Base-by-base conservation (phyloP, 2,888 invertebrate genomes). In the Lycophotia porphyrea region DNA sequence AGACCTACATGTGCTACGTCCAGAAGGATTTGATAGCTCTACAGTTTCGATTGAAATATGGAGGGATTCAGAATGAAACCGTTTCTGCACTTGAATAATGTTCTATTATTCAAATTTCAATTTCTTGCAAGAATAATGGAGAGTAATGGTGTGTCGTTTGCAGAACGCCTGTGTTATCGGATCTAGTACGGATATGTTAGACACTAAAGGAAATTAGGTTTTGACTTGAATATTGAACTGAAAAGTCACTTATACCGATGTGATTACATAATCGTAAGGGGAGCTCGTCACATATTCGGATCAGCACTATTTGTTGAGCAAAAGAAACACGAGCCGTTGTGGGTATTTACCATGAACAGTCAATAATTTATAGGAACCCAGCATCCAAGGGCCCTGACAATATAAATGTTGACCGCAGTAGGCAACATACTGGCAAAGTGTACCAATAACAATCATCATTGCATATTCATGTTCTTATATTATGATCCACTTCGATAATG, bases 11-110 rank as follows among this genome's bases (percentile, higher is more conserved):
- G 71, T 79, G 65, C 64, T 42, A 24, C 76, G 68, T 74, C 71
- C 31, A 76, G n/a, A 64, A 68, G 71, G 69, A 84, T 83, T 77
- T 60, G 55, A 71, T 74, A 82, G 55, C 71, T 78, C 21, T 44
- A 80, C 70, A 65, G 68, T 71, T 84, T n/a, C 21, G 42, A 79
- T 61, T 79, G 71, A 84, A 84, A 74, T 74, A 81, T 71, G 42
- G 73, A 36, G 42, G 69, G 69, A 76, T 70, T 77, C 13, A 8
- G n/a, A 49, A 70, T 74, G 63, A 75, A 84, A 80, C 71, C 24
- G 55, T 74, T 66, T 58, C 47, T 67, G 61, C 47, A 76, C 31
- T 60, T 68, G 84, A 83, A 74, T 71, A 66, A 83, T 69, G 69
- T 79, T 71, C 66, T 44, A 60, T 78, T 82, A 74, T 82, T 74